Conservation (phyloP, 2,888 invertebrate species). For the Scaptomyza cyrtandrae region DNA sequence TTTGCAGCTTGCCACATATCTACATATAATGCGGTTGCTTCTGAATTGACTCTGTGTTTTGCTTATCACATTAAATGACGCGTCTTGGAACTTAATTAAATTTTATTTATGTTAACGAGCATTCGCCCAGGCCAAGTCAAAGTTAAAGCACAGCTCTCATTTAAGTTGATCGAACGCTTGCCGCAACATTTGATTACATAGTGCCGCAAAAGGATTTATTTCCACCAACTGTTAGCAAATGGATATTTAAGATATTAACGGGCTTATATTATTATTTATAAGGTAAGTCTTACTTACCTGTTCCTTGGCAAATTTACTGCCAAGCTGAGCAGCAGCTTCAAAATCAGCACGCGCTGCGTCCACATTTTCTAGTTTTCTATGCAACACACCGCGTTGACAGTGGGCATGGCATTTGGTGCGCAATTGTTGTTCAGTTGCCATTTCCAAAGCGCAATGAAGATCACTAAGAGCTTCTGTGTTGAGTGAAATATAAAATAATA, state of each 20-base stretch:
- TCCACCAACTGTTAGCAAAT: constrained; percentile 88
- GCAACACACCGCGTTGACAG: constrained; percentile 93
- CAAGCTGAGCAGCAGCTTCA: constrained; percentile 90
- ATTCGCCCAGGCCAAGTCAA: constrained; percentile 44
- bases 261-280: background rate
- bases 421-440: constrained; percentile 86
- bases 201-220: constrained; percentile 96
- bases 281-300: constrained; percentile 86
- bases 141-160: constrained; percentile 70
- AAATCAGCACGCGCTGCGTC: constrained; percentile 91
- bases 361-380: constrained; percentile 88
- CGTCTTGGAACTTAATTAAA: constrained; percentile 69
- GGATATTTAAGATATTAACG: background rate
- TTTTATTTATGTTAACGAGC: constrained; percentile 73
- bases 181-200: constrained; percentile 96
- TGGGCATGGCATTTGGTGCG: constrained; percentile 90
- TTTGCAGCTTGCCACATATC: constrained; percentile 74
- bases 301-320: constrained; percentile 94
- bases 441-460: constrained; percentile 89
- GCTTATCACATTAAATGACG: constrained; percentile 66
- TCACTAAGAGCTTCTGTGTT: constrained; percentile 90
- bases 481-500: background rate
- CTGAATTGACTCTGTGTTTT: constrained; percentile 5
- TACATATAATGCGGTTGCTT: constrained; percentile 53
- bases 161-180: constrained; percentile 88